Evolutionary conservation across 2,797 vertebrate species (phyloP).

Genomic region (Pseudomugil tenellus): DNA sequence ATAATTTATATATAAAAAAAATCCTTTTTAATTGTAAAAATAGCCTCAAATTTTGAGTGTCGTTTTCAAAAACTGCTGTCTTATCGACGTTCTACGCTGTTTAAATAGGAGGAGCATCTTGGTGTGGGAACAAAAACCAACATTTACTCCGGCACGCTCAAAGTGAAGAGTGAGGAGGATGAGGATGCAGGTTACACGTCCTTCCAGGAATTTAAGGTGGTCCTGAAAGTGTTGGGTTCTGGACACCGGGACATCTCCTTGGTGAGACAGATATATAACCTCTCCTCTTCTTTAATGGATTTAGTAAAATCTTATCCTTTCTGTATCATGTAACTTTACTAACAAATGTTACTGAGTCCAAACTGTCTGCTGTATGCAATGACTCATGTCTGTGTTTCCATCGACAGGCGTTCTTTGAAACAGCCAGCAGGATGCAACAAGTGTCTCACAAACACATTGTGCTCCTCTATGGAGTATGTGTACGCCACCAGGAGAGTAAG

Average conservation of each 20-base stretch:
- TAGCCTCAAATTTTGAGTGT: not conserved
- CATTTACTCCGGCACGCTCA: constrained; percentile 91
- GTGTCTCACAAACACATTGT: constrained; percentile 97
- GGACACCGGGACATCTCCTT: constrained; percentile 96
- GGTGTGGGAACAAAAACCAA: constrained; percentile 93
- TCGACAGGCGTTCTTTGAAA: constrained; percentile 94
- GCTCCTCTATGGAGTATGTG: constrained; percentile 94
- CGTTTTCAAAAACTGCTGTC: not conserved
- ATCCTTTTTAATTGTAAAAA: too few relatives aligned
- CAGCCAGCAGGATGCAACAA: constrained; percentile 97
- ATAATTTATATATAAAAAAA: too few relatives aligned
- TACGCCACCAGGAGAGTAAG: constrained; percentile 95
- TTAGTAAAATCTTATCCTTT: not conserved
- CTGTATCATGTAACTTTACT: not conserved
- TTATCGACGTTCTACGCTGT: constrained; percentile 4
- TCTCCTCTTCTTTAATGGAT: not conserved
- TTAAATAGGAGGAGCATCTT: constrained; percentile 90
- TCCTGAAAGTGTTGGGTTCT: constrained; percentile 95
- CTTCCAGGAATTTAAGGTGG: constrained; percentile 91
- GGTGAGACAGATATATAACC: constrained; percentile 78
- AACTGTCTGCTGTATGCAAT: not conserved
- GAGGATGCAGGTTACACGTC: constrained; percentile 81
- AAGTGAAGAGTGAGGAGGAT: constrained; percentile 88
- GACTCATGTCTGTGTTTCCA: constrained; percentile 13
- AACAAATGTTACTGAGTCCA: not conserved